Base-by-base conservation (phyloP, 2,888 invertebrate genomes). In the Drosophila helvetica region DNA sequence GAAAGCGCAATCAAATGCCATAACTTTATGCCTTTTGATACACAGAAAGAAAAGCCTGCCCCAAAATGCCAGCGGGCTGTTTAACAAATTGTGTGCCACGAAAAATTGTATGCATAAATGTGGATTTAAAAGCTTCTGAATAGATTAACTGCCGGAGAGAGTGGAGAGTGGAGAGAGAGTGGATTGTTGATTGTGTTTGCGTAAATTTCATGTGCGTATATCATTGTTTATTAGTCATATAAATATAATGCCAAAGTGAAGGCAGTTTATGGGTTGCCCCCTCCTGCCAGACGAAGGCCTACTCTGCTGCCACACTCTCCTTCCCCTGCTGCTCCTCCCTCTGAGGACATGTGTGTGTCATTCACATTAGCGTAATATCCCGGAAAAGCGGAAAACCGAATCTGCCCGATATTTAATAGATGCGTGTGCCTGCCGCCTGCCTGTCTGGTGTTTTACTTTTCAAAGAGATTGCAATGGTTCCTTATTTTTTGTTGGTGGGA, bases 301-400 rank as follows among this genome's bases (percentile, higher is more conserved):
- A 33, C 48, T 45, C 25, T 33, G 10, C 25, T 33, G 10, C 22
- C 22, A 22, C 22, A 22, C 52, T 2, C 60, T 58, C 33, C 12
- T 4, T 12, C 6, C 7, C 2, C 38, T 15, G 15, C 33, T 33
- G 10, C 15, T 38, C 15, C 38, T 5, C 5, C 12, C 15, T 15
- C 25, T 17, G 22, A n/a, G n/a, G n/a, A 33, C 38, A 27, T 63
- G 61, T 78, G 74, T 15, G 33, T 33, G 15, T 15, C 77, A 55
- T 71, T 73, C 73, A 78, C 87, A 84, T 84, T 83, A 84, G 83
- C 79, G 79, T 86, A 83, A 84, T 84, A 86, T 62, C 64, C 81
- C 79, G 74, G 75, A 80, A 80, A 84, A 83, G 74, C 68, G 70
- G 38, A 38, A 38, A 38, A 7, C 7, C 38, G 15, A 38, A 38